Evolutionary conservation across 2,888 invertebrate genomes (phyloP), one percentile per base, ranked within the genome.

Genomic region (Melolontha melolontha): DNA sequence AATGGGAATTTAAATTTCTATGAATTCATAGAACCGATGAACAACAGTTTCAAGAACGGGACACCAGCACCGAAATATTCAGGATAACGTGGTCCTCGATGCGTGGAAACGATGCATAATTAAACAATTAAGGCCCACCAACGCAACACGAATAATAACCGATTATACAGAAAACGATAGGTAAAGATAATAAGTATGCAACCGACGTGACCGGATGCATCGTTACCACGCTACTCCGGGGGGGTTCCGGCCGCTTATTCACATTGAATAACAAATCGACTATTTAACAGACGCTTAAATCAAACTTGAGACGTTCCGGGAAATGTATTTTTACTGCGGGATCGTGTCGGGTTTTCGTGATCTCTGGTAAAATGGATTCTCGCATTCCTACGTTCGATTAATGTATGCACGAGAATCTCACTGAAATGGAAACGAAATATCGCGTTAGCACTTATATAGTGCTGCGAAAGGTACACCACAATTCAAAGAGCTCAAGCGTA

Each of bases 151-250:
- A 27, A 47, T 54, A 41, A 51, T 65, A 70, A 70, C 68, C 65
- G 67, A 70, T 67, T 64, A 67, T 52, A 59, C 50, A 50, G 54
- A 67, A 70, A 70, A 67, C 67, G 64, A 41, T 59, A 64, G 64
- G 67, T 69, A 8, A 5, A 11, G 49, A 64, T 66, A 64, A 69
- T 69, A 69, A 64, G 64, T 52, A 55, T 40, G 17, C 41, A 22
- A 50, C 41, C 44, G 50, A 64, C 67, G 69, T 71, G 71, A 71
- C 71, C 69, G 71, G 71, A 71, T 69, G 67, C 47, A 49, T 40
- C 64, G 34, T 34, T 66, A 17, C 17, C 17, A 68, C 69, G 62
- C 64, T 57, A 66, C 68, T 68, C 51, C 47, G 7, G 44, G 54
- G 63, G 63, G 66, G 71, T 69, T 71, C 71, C 71, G 67, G 71